Evolutionary conservation across 2,888 invertebrate genomes (phyloP).

Genomic region (Gari tellinella): DNA sequence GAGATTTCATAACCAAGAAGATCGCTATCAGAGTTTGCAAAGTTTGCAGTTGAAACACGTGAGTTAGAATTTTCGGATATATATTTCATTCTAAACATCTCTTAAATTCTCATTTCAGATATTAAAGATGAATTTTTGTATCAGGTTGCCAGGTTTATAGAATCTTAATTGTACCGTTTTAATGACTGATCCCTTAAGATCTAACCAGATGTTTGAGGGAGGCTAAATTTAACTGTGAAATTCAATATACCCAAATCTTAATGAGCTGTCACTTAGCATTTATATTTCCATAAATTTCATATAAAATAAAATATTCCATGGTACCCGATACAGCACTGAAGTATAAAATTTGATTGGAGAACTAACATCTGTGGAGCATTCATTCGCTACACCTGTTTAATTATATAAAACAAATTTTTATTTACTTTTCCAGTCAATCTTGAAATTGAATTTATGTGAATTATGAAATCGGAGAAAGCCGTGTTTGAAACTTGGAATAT

Average conservation of each 20-base stretch:
- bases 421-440: conserved; percentile 36
- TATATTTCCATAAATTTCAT: conserved; percentile 62
- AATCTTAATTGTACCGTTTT: too few relatives aligned
- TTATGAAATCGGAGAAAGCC: conserved; percentile 55
- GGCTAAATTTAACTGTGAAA: conserved; percentile 21
- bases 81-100: too few relatives aligned
- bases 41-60: too few relatives aligned
- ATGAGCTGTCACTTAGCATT: conserved; percentile 54
- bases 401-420: conserved; percentile 53
- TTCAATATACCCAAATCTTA: conserved; percentile 50
- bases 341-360: conserved; percentile 54
- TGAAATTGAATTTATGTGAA: conserved; percentile 58
- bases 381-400: conserved; percentile 50
- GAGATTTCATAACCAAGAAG: too few relatives aligned
- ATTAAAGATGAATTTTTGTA: too few relatives aligned
- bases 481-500: conserved; percentile 29
- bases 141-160: too few relatives aligned
- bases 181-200: too few relatives aligned
- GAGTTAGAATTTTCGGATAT: too few relatives aligned
- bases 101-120: too few relatives aligned
- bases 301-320: conserved; percentile 54
- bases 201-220: too few relatives aligned
- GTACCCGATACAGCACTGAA: conserved; percentile 51
- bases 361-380: conserved; percentile 46
- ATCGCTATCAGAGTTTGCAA: too few relatives aligned